Percentiles rank a stretch among this genome's conserved stretches.
Evolutionary conservation across 2,888 invertebrate genomes (phyloP).

Genomic region (Brachycybe producta): DNA sequence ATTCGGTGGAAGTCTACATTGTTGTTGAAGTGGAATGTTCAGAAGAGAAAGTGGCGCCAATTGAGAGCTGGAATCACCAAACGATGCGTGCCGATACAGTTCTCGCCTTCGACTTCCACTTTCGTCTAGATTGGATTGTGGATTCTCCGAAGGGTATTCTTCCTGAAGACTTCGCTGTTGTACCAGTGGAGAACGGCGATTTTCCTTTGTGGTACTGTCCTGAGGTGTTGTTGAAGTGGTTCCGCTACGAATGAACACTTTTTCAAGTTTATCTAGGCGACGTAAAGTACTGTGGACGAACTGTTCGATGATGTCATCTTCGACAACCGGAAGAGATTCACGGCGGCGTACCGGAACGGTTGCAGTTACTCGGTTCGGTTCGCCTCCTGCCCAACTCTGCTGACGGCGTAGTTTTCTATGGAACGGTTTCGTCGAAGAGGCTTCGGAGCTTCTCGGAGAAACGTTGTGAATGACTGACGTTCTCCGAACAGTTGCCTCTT

Average conservation of each 20-base stretch:
- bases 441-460: not conserved
- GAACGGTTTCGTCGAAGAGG: not conserved
- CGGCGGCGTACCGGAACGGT: not conserved
- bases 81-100: conserved; percentile 7
- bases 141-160: not conserved
- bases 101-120: not conserved
- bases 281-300: conserved; percentile 16
- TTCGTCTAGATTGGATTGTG: too few relatives aligned
- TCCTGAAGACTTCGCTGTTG: conserved; percentile 14
- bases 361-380: not conserved
- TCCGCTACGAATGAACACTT: conserved; percentile 13
- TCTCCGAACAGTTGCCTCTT: not conserved
- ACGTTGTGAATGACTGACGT: not conserved
- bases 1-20: not conserved
- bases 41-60: conserved; percentile 10
- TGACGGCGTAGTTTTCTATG: conserved; percentile 7
- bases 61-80: not conserved
- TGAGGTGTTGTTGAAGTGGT: not conserved
- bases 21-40: conserved; percentile 10
- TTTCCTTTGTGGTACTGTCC: not conserved
- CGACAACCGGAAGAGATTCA: conserved; percentile 8
- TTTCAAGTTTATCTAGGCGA: conserved; percentile 13
- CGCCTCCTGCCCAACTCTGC: conserved; percentile 11
- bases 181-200: not conserved
- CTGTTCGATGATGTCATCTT: conserved; percentile 11